Conservation (phyloP, 2,113 vertebrate species). For the Theristicus caerulescens region DNA sequence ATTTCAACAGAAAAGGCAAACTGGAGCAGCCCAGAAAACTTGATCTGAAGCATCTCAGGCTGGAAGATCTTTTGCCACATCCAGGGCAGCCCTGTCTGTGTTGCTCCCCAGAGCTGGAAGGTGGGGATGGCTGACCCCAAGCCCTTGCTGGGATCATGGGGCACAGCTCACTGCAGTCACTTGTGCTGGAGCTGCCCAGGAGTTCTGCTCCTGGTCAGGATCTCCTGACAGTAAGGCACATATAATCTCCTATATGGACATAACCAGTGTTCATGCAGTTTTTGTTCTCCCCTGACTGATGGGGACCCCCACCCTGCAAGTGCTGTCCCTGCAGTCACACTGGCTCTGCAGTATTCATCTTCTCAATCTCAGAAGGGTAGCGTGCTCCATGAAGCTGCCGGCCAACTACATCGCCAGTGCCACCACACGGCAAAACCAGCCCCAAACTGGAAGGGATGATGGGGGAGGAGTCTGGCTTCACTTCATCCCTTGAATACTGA, state of each 20-base stretch:
- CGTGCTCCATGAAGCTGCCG: background rate
- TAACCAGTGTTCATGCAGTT: background rate
- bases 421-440: background rate
- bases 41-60: background rate
- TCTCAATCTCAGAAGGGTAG: background rate
- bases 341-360: background rate
- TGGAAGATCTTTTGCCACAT: background rate
- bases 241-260: background rate
- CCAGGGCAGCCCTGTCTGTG: rapidly evolving
- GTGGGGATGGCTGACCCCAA: too few species aligned
- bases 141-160: background rate
- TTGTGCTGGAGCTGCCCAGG: background rate
- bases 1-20: background rate
- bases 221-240: background rate
- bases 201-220: background rate
- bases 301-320: rapidly evolving
- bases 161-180: background rate
- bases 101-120: background rate
- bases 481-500: rapidly evolving
- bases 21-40: background rate
- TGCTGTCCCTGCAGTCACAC: rapidly evolving
- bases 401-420: background rate
- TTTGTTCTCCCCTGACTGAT: background rate
- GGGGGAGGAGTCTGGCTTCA: background rate
- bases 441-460: background rate